These are phyloP conservation scores for Synanthedon tipuliformis DNA, from an alignment of 2,888 invertebrate species.

Conservation along the genomic window DNA sequence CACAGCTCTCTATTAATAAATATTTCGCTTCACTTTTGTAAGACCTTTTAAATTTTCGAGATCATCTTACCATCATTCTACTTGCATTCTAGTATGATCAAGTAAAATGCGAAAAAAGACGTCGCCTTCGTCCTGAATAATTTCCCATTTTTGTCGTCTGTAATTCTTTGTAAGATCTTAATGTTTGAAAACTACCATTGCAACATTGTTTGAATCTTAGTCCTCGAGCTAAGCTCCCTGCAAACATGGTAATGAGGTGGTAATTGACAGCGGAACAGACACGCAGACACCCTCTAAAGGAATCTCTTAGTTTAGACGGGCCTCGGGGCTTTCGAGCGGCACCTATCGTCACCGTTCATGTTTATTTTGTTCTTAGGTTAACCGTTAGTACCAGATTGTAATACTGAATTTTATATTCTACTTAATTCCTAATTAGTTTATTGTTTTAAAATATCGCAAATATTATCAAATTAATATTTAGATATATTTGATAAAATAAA, in stretches of 20 bases:
- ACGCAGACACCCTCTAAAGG: slow-evolving; percentile 1
- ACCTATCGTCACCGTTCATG: slow-evolving; percentile 8
- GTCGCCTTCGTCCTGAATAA: too few species aligned
- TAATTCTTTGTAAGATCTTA: slow-evolving; percentile 1
- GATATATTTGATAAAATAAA: too few species aligned
- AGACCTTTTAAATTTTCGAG: too few species aligned
- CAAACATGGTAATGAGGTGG: slow-evolving; percentile 24
- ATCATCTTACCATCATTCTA: too few species aligned
- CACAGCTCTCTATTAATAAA: neutral
- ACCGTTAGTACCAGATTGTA: slow-evolving; percentile 19
- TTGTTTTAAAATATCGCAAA: too few species aligned
- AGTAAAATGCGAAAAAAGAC: too few species aligned
- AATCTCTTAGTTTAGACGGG: slow-evolving; percentile 3
- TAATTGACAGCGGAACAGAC: slow-evolving; percentile 25
- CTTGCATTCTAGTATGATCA: too few species aligned
- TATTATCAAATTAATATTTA: too few species aligned
- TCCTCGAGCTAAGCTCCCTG: slow-evolving; percentile 7
- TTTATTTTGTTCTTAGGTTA: slow-evolving; percentile 9
- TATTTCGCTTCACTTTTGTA: neutral
- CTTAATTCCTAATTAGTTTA: too few species aligned
- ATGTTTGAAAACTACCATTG: neutral
- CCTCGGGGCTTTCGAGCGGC: slow-evolving; percentile 8
- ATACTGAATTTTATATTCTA: too few species aligned
- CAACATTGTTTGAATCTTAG: neutral
- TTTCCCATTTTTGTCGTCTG: neutral